Base-by-base conservation (phyloP, 2,888 invertebrate genomes). In the Apotomis turbidana region DNA sequence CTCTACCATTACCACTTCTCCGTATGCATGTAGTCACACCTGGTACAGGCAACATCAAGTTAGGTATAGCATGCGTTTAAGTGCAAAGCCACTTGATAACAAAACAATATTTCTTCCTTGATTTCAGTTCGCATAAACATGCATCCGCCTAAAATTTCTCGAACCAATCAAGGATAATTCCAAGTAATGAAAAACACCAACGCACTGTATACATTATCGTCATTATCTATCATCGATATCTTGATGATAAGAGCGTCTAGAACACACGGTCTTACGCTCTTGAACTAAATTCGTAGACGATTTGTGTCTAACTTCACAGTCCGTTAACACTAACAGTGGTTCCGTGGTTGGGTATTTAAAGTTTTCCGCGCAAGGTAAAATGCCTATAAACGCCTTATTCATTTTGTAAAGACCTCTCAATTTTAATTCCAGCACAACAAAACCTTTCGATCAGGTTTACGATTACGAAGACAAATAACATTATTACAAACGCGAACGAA, bases 151-250 rank as follows among this genome's bases (percentile, higher is more conserved):
- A 8, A 12, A 41, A 41, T 41, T 49, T 49, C 49, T 64, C 44
- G 41, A 44, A 55, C 44, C 44, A 44, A 64, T 64, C 64, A 67
- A 58, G 51, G 59, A 68, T 64, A 54, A 63, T 67, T 67, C 67
- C 46, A 10, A 13, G 57, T 67, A 44, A 55, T 55, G 55, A 44
- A 55, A 54, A 54, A 64, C 64, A 64, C 64, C 55, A 55, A 64
- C 64, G 55, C 64, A 44, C 38, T 41, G 63, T 64, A 64, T 55
- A 52, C 55, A 55, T 66, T 58, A 59, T 51, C 58, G 59, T 36
- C 57, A 59, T 59, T 59, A 68, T 68, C 51, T 51, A 51, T 59
- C 51, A 59, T 49, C 67, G 41, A 68, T 68, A 68, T 68, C 67
- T 38, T 51, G 6, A 41, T 59, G 67, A 68, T 58, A 68, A 59